Percentiles rank a stretch among this genome's conserved stretches.
phyloP scores from a whole-genome alignment of 2,113 vertebrate species.

The Nycticryphes semicollaris region DNA sequence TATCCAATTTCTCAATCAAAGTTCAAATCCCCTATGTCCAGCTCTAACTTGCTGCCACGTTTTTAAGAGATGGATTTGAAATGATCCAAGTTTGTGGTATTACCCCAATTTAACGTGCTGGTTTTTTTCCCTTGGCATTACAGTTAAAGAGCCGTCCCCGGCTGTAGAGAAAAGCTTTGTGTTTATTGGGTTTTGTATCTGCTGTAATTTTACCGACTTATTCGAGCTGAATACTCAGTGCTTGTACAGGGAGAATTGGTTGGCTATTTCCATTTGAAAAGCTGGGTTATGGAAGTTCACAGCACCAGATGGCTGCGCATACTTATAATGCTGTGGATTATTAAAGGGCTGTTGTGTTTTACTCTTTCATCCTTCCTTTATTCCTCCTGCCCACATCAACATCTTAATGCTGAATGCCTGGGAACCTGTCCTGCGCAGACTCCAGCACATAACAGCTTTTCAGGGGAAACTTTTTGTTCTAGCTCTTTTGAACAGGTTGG shows the following conservation, averaged over 20 bases:
- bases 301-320: constrained; percentile 50
- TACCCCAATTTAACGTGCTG: background rate
- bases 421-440: background rate
- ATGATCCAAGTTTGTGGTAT: background rate
- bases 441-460: background rate
- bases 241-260: background rate
- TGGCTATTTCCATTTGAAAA: constrained; percentile 45
- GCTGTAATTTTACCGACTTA: background rate
- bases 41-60: background rate
- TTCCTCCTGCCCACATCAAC: constrained; percentile 21
- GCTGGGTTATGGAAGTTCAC: constrained; percentile 59
- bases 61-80: background rate
- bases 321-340: constrained; percentile 64
- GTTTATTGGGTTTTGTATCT: background rate
- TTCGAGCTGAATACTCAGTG: background rate
- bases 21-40: background rate
- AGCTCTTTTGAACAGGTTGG: background rate
- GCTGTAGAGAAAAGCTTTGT: background rate
- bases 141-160: background rate
- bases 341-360: constrained; percentile 49
- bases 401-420: constrained; percentile 31
- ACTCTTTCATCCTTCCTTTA: constrained; percentile 57
- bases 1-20: background rate
- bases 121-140: background rate
- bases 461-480: background rate